These are phyloP conservation scores for Heliopora coerulea DNA, from an alignment of 92 coral and sea anemone genomes.

Conservation along the genomic window DNA sequence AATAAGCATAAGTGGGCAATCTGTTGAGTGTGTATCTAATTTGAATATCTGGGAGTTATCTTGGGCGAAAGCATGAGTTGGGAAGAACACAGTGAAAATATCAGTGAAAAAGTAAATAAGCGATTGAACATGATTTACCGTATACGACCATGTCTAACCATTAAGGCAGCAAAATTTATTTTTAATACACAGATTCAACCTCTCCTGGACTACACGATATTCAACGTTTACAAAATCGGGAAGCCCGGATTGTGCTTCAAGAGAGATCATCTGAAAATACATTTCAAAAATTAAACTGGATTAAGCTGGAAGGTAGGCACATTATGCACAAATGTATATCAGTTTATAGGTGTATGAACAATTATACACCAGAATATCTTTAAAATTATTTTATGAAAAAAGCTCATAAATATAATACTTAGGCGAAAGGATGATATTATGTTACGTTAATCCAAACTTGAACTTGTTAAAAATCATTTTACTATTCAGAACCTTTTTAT, in stretches of 20 bases:
- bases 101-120: no score
- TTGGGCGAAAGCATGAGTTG: no score
- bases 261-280: constrained; percentile 1
- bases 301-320: neutral
- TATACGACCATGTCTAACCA: constrained; percentile 21
- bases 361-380: constrained; percentile 3
- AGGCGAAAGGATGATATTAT: constrained; percentile 1
- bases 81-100: no score
- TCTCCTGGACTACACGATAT: constrained; percentile 10
- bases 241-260: constrained; percentile 3
- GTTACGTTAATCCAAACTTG: constrained; percentile 3
- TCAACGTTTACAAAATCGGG: constrained; percentile 20
- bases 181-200: constrained; percentile 5
- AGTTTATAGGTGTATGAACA: constrained; percentile 17
- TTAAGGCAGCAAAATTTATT: constrained; percentile 9
- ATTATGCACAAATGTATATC: constrained; percentile 8
- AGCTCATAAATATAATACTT: constrained; percentile 15
- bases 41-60: no score
- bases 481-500: constrained; percentile 6
- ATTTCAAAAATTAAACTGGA: constrained; percentile 20
- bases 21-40: no score
- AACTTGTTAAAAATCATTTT: constrained; percentile 1
- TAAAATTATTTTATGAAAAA: constrained; percentile 6
- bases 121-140: constrained; percentile 7
- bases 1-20: no score